Evolutionary conservation across 2,113 vertebrate species (phyloP), one percentile per base, ranked within the genome.

Genomic region (Nymphicus hollandicus): DNA sequence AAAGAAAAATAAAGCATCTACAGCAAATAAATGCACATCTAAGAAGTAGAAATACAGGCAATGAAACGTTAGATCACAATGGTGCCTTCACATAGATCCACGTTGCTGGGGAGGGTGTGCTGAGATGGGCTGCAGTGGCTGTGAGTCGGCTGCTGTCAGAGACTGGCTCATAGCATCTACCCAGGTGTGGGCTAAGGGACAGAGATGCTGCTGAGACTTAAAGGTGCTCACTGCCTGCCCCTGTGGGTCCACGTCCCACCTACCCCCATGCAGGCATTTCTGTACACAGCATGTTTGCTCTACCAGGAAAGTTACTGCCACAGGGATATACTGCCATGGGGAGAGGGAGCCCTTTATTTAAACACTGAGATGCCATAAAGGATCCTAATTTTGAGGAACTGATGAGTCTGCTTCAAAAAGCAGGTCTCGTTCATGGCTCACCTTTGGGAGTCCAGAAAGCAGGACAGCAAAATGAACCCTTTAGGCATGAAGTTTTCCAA

Each of bases 231-330:
- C 25, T 29, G 24, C 33, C 46, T 33, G 31, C 27, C 27, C n/a
- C 31, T 27, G 18, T 55, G 6, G 66, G 27, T 29, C 65, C 50
- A 0, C 0, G 5, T 44, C 20, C 44, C 86, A 29, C 19, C 68
- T 9, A 7, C 2, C 60, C 69, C 63, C 1, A 0, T 0, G 2
- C 14, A 4, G 17, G 10, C 53, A 8, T 5, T 1, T 3, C 1
- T 0, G 29, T 1, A 7, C 5, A 0, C 13, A 0, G 0, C 14
- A 1, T 0, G 7, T 0, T 29, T 49, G 47, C 1, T 7, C 3
- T 0, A 4, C 12, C 5, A 49, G 43, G 33, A 14, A 5, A 6
- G 35, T 4, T 27, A 2, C 5, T 39, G 58, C 53, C 44, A 2
- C 11, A 3, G 43, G 31, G 50, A 15, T 56, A n/a, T 20, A 2